These are phyloP conservation scores for Xenotilapia flavipinnis DNA, from an alignment of 2,113 vertebrate genomes.

Conservation along the genomic window DNA sequence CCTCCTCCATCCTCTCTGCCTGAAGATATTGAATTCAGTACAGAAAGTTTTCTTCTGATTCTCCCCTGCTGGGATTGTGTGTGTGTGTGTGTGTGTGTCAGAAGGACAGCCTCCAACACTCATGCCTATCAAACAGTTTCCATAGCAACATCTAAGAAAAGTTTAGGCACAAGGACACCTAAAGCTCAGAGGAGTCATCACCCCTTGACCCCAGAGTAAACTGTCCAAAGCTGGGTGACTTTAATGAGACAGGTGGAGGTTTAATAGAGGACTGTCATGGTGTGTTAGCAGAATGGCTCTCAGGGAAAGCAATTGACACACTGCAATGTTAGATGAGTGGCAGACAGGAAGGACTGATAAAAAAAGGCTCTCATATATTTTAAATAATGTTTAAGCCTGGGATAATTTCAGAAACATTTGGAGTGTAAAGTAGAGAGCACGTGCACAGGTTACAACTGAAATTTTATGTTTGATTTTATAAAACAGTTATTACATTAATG, in stretches of 20 bases:
- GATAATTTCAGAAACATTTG: background rate
- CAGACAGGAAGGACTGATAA: background rate
- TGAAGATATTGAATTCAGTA: conserved; percentile 9
- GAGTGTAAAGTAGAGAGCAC: background rate
- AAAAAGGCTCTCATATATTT: background rate
- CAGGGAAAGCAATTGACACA: background rate
- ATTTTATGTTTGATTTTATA: background rate
- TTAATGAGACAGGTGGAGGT: background rate
- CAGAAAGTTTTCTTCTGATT: background rate
- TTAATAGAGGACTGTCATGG: conserved; percentile 4
- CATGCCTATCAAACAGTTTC: conserved; percentile 33
- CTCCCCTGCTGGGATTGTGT: background rate
- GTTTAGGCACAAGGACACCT: background rate
- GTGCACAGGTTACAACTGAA: background rate
- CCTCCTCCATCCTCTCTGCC: background rate
- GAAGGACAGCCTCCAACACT: background rate
- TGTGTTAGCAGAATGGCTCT: background rate
- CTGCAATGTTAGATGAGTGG: background rate
- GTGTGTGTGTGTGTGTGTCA: background rate
- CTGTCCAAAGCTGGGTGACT: background rate
- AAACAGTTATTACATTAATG: background rate
- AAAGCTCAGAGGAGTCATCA: background rate
- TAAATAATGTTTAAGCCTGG: background rate
- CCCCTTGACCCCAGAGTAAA: background rate
- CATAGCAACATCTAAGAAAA: conserved; percentile 24